Conservation (phyloP, 1,140 invertebrate genomes). For the Drosophila sturtevanti region DNA sequence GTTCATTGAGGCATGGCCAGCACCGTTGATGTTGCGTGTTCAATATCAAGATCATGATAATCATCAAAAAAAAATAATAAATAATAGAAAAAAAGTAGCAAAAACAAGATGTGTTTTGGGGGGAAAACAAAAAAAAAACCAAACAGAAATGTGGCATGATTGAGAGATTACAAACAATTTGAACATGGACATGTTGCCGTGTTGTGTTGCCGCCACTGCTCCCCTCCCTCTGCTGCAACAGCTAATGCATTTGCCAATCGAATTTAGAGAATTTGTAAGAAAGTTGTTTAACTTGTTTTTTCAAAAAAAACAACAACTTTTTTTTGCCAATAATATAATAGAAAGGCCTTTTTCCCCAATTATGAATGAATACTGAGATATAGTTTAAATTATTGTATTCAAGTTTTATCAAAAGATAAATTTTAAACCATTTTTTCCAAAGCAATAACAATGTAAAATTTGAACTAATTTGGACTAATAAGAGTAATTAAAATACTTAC, state of each 20-base stretch:
- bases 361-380: not conserved
- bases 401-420: not conserved
- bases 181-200: constrained; percentile 4
- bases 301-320: too few relatives aligned
- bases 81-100: constrained; percentile 9
- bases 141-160: constrained; percentile 21
- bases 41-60: constrained; percentile 78
- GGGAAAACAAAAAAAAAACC: constrained; percentile 18
- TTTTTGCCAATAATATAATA: not conserved
- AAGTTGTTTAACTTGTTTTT: constrained; percentile 1
- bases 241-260: not conserved
- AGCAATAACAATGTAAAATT: not conserved
- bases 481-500: too few relatives aligned
- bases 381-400: not conserved
- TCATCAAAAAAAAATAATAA: constrained; percentile 41
- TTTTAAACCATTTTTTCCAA: not conserved
- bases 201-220: not conserved
- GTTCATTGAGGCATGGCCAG: constrained; percentile 58
- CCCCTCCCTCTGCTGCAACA: too few relatives aligned
- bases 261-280: constrained; percentile 3
- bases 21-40: constrained; percentile 61
- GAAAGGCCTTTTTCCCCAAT: not conserved
- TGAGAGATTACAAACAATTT: constrained; percentile 7
- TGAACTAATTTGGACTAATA: not conserved
- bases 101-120: not conserved